phyloP scores from a whole-genome alignment of 1,140 invertebrate species.

The Drosophila lowei region DNA sequence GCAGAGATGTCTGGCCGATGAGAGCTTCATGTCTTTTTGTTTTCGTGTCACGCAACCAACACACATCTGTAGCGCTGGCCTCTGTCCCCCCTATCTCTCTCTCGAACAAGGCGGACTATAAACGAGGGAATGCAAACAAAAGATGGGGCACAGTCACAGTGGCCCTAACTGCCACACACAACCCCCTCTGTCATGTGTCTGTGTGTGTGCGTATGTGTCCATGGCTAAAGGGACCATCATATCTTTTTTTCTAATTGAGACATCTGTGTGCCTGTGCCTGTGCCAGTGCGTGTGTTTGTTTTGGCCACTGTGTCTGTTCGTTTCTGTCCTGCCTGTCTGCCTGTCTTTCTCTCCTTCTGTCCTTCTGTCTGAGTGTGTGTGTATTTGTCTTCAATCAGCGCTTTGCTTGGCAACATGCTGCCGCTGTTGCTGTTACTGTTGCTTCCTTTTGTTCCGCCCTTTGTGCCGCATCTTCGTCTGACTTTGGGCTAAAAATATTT shows the following conservation, averaged over 20 bases:
- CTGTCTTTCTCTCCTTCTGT: conserved; percentile 6
- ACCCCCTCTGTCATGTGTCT: background rate
- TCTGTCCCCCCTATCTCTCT: conserved; percentile 45
- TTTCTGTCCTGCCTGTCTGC: conserved; percentile 5
- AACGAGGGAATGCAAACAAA: conserved; percentile 78
- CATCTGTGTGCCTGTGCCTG: conserved; percentile 52
- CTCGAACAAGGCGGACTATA: conserved; percentile 55
- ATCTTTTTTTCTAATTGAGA: conserved; percentile 74
- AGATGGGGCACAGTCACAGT: conserved; percentile 45
- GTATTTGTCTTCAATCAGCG: conserved; percentile 69
- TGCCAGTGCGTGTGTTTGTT: conserved; percentile 56
- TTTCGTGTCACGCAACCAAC: conserved; percentile 9
- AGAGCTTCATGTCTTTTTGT: conserved; percentile 9
- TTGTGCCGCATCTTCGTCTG: conserved; percentile 59
- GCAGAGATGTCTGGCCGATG: no score
- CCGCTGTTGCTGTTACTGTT: conserved; percentile 27
- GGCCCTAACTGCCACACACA: conserved; percentile 35
- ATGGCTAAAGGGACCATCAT: conserved; percentile 60
- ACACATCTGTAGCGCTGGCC: conserved; percentile 22
- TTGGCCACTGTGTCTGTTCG: conserved; percentile 40
- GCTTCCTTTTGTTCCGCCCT: conserved; percentile 33
- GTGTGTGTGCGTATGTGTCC: conserved; percentile 13
- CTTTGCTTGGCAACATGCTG: conserved; percentile 54
- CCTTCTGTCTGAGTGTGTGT: conserved; percentile 7
- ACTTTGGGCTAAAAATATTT: conserved; percentile 78